Evolutionary conservation across 35 echinoderm and acorn worm species (phyloP), one percentile per base, ranked within the genome.

Genomic region (Amphiura filiformis): DNA sequence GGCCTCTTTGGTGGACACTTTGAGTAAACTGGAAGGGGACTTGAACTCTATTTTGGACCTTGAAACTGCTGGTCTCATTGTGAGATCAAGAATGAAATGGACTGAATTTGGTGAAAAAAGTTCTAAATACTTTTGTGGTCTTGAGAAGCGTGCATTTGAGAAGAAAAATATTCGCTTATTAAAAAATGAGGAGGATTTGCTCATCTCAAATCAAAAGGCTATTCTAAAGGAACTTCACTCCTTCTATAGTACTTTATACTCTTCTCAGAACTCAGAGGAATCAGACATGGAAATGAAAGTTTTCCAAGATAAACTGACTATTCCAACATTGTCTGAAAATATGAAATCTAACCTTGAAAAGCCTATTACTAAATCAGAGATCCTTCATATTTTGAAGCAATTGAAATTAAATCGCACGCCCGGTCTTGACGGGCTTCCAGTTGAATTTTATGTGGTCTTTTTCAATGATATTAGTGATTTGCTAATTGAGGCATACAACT

Each of bases 1-100:
- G n/a, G n/a, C n/a, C n/a, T 56, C 41, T 57, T 37, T 84, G 13
- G 32, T 84, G 14, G 32, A 14, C 15, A 44, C 42, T 20, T 84
- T 84, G 47, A 41, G 56, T 49, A 35, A 30, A 9, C 28, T 77
- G 12, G 28, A 77, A 13, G 75, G 5, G 12, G 36, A 81, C 14
- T 81, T 38, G 47, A 84, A 26, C 56, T 20, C 30, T 49, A 84
- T 84, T 56, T 84, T 47, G 39, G 81, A 84, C 33, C 56, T 84
- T 84, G 81, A 84, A 37, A 84, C 81, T 32, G 56, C 42, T 30
- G 42, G 81, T 20, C 56, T 77, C 15, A 84, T 84, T 44, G 13
- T 42, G 13, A 38, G 81, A 26, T 84, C 81, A 20, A 84, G 81
- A 42, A 35, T 31, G 11, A 44, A 32, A 52, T 84, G 81, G 81